These are phyloP conservation scores for Papilio polyxenes DNA, from an alignment of 1,140 invertebrate genomes.

Conservation along the genomic window DNA sequence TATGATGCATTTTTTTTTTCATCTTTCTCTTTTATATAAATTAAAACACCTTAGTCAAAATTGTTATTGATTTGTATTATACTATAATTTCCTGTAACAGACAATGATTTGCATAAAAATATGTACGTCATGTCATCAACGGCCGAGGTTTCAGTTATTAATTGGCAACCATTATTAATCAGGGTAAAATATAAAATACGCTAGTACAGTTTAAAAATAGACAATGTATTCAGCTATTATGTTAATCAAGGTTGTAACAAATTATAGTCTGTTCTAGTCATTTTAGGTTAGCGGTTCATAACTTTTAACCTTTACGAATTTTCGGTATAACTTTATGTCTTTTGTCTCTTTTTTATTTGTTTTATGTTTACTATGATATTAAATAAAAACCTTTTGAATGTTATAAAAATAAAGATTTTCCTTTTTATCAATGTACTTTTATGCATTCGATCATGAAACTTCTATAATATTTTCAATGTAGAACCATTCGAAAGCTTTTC, in stretches of 20 bases:
- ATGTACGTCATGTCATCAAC: slow-evolving; percentile 28
- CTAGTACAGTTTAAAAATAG: slow-evolving; percentile 11
- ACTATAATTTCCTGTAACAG: slow-evolving; percentile 12
- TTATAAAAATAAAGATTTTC: too few species aligned
- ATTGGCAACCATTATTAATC: slow-evolving; percentile 20
- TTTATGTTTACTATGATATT: neutral
- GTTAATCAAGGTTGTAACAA: slow-evolving; percentile 11
- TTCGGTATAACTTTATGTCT: neutral
- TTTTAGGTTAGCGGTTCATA: neutral
- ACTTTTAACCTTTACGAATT: slow-evolving; percentile 6
- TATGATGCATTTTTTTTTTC: slow-evolving; percentile 48
- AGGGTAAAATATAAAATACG: slow-evolving; percentile 16
- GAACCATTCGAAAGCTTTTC: neutral
- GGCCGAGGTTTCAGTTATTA: slow-evolving; percentile 21
- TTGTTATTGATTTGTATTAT: slow-evolving; percentile 6
- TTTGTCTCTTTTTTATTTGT: neutral
- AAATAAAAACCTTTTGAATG: too few species aligned
- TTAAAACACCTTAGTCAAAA: neutral
- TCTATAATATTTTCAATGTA: too few species aligned
- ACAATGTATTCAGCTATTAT: slow-evolving; percentile 2
- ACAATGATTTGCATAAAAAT: slow-evolving; percentile 39
- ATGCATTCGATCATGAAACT: too few species aligned
- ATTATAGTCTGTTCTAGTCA: neutral
- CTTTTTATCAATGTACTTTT: too few species aligned
- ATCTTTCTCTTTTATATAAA: neutral